Evolutionary conservation across 2,888 invertebrate species (phyloP), one percentile per base, ranked within the genome.

Genomic region (Iphiclides podalirius): DNA sequence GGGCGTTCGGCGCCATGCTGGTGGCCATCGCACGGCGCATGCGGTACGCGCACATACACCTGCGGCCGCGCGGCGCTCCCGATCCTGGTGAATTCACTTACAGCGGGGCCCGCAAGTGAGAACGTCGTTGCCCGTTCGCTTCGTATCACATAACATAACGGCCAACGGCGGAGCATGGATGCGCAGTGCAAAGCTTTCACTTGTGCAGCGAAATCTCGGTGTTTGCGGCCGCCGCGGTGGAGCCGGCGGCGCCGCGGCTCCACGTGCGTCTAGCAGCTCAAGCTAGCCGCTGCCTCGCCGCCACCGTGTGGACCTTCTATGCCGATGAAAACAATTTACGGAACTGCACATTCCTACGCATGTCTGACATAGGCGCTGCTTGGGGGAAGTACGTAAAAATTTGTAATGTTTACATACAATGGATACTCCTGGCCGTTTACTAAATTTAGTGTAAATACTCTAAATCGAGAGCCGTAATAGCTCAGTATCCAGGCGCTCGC

Each of bases 11-110:
- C 4, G 20, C 20, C 20, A 20, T 20, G 4, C 4, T 3, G 6
- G 20, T 6, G 20, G 20, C 20, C 20, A 4, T 20, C 6, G 20
- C 20, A 20, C 20, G 20, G 20, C 20, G 20, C 91, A 90, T 43
- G 91, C 92, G 50, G 76, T 91, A 12, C 90, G 91, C 52, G 92
- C 94, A 58, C 93, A 95, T 31, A 95, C 95, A 72, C 87, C 98
- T 49, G 90, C 91, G 62, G 93, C 94, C 15, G 90, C 93, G 34
- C 84, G 98, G 35, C 95, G 94, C 69, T 76, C 84, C 38, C 80
- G 20, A 20, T 6, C 4, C 20, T n/a, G n/a, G n/a, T n/a, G n/a
- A n/a, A n/a, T n/a, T n/a, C n/a, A n/a, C 20, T 20, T 20, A 3
- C 6, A 20, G 20, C 6, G 6, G 6, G 20, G 20, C 20, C 6